Conservation (phyloP, 1,140 invertebrate species). For the Scaptomyza hsui region DNA sequence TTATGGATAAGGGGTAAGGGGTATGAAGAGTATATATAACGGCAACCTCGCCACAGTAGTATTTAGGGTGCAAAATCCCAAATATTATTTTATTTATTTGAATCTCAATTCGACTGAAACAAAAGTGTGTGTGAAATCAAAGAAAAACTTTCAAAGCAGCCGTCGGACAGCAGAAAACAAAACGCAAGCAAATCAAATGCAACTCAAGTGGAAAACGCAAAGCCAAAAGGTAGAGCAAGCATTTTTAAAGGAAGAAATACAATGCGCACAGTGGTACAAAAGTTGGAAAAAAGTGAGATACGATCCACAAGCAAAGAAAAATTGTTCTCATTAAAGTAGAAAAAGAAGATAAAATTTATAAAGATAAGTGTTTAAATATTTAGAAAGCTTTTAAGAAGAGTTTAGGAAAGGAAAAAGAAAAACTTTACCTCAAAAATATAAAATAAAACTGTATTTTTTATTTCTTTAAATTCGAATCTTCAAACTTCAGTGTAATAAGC, state of each 20-base stretch:
- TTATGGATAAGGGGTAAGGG: neutral
- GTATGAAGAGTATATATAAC: neutral
- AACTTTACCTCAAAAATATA: too few relatives aligned
- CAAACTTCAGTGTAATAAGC: too few relatives aligned
- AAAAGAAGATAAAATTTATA: neutral
- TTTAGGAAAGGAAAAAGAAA: too few relatives aligned
- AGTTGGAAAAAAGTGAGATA: conserved; percentile 1
- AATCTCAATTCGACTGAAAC: conserved; percentile 73
- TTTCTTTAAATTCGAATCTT: too few relatives aligned
- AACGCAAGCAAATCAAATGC: conserved; percentile 43
- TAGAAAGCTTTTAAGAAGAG: too few relatives aligned
- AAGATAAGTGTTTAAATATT: too few relatives aligned
- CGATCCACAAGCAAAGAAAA: conserved; percentile 8
- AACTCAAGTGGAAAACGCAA: conserved; percentile 65
- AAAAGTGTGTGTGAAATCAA: conserved; percentile 32
- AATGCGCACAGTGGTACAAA: conserved; percentile 44
- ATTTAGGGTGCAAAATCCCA: conserved; percentile 80
- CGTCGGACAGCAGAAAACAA: conserved; percentile 11
- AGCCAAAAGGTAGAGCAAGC: conserved; percentile 55
- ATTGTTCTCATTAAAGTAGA: neutral
- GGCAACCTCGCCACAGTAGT: conserved; percentile 24
- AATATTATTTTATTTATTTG: conserved; percentile 84
- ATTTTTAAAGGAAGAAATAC: conserved; percentile 17
- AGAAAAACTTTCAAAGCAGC: conserved; percentile 45
- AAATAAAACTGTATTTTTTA: too few relatives aligned